Conservation (phyloP, 2,888 invertebrate genomes). For the Phyto melanocephala region DNA sequence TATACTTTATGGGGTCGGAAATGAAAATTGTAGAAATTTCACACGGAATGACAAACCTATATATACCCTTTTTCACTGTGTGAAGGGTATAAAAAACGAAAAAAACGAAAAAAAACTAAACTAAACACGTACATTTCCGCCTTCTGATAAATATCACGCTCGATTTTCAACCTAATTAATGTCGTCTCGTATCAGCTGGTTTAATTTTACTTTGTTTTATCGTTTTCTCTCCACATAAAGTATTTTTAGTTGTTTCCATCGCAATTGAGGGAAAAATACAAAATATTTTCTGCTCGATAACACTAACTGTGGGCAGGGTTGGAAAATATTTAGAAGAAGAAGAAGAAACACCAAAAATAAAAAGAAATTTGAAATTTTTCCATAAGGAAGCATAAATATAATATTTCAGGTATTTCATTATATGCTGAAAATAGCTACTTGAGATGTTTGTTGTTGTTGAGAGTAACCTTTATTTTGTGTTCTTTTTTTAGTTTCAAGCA, state of each 20-base stretch:
- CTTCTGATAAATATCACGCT: conserved; percentile 40
- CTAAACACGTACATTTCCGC: conserved; percentile 23
- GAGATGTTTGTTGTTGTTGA: background rate
- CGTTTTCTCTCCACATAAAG: background rate
- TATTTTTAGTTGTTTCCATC: conserved; percentile 47
- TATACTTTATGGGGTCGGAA: too few species aligned
- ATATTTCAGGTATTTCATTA: conserved; percentile 58
- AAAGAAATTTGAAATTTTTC: conserved; percentile 17
- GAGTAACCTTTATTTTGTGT: background rate
- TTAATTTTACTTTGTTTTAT: conserved; percentile 15
- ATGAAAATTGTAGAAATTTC: too few species aligned
- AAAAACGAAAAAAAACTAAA: too few species aligned
- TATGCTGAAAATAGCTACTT: conserved; percentile 13
- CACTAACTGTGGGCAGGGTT: background rate
- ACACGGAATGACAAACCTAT: too few species aligned
- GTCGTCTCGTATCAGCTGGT: conserved; percentile 36
- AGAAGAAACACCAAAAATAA: too few species aligned
- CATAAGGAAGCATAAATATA: conserved; percentile 44
- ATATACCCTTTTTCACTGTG: too few species aligned
- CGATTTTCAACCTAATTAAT: conserved; percentile 29
- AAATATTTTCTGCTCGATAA: background rate
- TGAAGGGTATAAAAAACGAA: too few species aligned
- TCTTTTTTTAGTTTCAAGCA: conserved; percentile 7
- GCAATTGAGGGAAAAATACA: conserved; percentile 6
- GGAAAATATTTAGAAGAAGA: conserved; percentile 4